Percentiles rank a stretch among this genome's conserved stretches.
Evolutionary conservation across 2,888 invertebrate genomes (phyloP).

Genomic region (Eupithecia subfuscata): DNA sequence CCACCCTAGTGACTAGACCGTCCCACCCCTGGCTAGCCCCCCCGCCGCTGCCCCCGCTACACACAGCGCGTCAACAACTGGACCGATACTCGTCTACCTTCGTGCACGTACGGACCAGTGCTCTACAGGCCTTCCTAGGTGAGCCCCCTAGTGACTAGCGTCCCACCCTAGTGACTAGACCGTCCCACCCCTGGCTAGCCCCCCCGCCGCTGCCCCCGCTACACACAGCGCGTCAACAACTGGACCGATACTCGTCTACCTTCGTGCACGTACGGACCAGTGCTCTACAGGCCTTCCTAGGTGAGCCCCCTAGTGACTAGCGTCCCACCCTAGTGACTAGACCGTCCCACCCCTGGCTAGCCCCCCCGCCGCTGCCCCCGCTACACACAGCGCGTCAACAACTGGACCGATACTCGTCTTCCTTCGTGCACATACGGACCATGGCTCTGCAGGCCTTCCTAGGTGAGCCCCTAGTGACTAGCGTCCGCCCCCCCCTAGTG

Average conservation of each 20-base stretch:
- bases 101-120: conserved; percentile 67
- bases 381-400: conserved; percentile 61
- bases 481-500: neutral
- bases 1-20: neutral
- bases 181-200: neutral
- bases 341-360: neutral
- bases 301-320: neutral
- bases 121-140: conserved; percentile 71
- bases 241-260: too few relatives aligned
- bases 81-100: conserved; percentile 74
- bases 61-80: conserved; percentile 75
- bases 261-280: too few relatives aligned
- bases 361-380: too few relatives aligned
- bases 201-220: neutral
- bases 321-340: neutral
- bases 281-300: too few relatives aligned
- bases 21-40: conserved; percentile 65
- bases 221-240: too few relatives aligned
- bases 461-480: conserved; percentile 50
- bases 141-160: conserved; percentile 22
- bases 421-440: conserved; percentile 69
- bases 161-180: neutral
- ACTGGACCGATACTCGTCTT: conserved; percentile 72
- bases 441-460: conserved; percentile 68
- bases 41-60: conserved; percentile 74